A percentile compares a stretch with the other conserved stretches of the same genome.
phyloP scores from a whole-genome alignment of 2,113 vertebrate species.

The Anas platyrhynchos region DNA sequence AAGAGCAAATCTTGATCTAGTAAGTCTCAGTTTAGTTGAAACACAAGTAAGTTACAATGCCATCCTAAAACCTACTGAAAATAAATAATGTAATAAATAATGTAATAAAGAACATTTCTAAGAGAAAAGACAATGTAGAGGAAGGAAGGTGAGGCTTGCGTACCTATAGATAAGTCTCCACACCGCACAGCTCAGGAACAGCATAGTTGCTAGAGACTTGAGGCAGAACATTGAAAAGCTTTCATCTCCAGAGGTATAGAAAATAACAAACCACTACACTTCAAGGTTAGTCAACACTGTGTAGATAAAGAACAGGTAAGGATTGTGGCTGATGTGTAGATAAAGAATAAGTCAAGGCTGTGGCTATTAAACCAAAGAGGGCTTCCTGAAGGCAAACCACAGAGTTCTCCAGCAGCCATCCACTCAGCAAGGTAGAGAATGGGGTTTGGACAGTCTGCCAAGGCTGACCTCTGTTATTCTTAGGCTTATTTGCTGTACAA shows the following conservation, averaged over 20 bases:
- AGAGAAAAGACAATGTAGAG: neutral
- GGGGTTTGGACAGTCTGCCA: neutral
- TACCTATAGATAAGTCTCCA: neutral
- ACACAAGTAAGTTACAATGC: neutral
- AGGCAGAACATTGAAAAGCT: no score
- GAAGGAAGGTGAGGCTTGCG: fast-evolving
- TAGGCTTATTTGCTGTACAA: fast-evolving
- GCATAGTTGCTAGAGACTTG: neutral
- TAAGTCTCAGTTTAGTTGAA: neutral
- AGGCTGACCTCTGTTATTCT: fast-evolving
- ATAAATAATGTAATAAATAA: neutral
- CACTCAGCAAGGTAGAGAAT: no score
- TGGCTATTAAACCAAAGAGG: neutral
- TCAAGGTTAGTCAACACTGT: neutral
- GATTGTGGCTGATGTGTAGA: neutral
- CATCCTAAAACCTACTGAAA: neutral
- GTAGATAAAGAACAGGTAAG: neutral
- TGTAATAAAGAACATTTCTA: neutral
- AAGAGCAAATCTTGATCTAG: no score
- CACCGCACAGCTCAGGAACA: neutral
- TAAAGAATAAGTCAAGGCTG: no score
- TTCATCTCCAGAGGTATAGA: neutral
- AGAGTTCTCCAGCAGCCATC: neutral
- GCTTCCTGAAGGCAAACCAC: neutral
- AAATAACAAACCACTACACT: neutral